A percentile compares a stretch with the other conserved stretches of the same genome.
These are phyloP conservation scores for Mimumesa dahlbomi DNA, from an alignment of 2,888 invertebrate genomes.

Conservation along the genomic window DNA sequence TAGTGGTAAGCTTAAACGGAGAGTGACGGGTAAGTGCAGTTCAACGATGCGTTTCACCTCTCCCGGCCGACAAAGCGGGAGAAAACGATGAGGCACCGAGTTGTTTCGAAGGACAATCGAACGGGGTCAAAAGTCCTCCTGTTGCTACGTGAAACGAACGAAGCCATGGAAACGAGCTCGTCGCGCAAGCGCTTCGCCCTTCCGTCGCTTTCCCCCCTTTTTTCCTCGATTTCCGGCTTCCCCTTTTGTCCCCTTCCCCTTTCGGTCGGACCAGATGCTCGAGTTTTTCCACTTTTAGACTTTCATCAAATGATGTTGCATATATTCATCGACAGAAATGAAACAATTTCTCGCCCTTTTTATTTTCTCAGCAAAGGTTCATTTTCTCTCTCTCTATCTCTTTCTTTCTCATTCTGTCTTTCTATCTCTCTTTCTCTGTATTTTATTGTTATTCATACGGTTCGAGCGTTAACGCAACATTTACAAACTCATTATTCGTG, in stretches of 20 bases:
- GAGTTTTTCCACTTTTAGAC: conserved; percentile 45
- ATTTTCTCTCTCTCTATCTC: no score
- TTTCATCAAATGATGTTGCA: not conserved
- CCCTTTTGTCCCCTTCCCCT: not conserved
- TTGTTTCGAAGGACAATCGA: conserved; percentile 72
- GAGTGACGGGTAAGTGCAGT: conserved; percentile 33
- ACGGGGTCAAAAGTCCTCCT: conserved; percentile 73
- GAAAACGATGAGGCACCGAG: conserved; percentile 55
- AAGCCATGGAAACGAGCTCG: conserved; percentile 68
- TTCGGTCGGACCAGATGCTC: conserved; percentile 19
- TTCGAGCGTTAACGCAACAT: not conserved
- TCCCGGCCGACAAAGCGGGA: conserved; percentile 45
- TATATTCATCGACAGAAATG: conserved; percentile 9
- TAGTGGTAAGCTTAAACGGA: conserved; percentile 15
- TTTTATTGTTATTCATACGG: no score
- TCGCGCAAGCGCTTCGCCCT: conserved; percentile 62
- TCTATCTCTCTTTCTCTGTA: no score
- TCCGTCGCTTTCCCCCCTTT: conserved; percentile 49
- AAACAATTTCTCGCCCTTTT: no score
- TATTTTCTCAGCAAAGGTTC: no score
- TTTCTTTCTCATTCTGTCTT: no score
- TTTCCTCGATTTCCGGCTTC: conserved; percentile 57
- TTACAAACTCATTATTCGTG: not conserved
- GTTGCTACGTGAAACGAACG: conserved; percentile 70
- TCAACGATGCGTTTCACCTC: conserved; percentile 55